Base-by-base conservation (phyloP, 2,113 vertebrate species). In the Charadrius vociferus region DNA sequence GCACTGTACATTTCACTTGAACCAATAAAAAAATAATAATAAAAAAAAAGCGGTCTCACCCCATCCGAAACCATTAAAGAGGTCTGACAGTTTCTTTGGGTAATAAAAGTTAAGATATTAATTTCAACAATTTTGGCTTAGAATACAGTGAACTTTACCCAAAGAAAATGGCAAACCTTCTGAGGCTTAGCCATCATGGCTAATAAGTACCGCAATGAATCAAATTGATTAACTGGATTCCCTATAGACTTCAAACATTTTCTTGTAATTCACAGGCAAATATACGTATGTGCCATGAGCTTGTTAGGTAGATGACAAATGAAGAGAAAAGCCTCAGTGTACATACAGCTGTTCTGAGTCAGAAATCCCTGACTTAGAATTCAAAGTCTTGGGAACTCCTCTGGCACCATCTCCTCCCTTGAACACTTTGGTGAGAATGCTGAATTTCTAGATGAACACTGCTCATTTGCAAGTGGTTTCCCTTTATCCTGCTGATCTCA, bases 221-320 rank as follows among this genome's bases (percentile, higher is more conserved):
- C 94, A 91, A 65, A 92, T 26, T 67, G 92, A 96, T 94, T 85
- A 96, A 91, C 81, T 84, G 85, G 29, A 88, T 82, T 91, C 94
- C 95, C 92, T 43, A 27, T 0, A 63, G 95, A 80, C 77, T 49
- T 55, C 84, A 89, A 96, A 94, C 88, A 59, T 68, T 83, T 74
- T 77, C 88, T 83, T 78, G 77, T 58, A 70, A 74, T 72, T 80
- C 96, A 74, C 52, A 81, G 71, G 84, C 84, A 96, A 92, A 92
- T n/a, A 94, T 14, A 75, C 20, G 1, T 74, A 74, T 67, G 78
- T 88, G 87, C 83, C 94, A 73, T 9, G 59, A 95, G 90, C 95
- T 93, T 62, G 85, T 94, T 93, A 96, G 75, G 67, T 4, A 71
- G 81, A 94, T 92, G 95, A 95, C 89, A 95, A 94, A 95, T 37